Evolutionary conservation across 2,888 invertebrate genomes (phyloP), one percentile per base, ranked within the genome.

Genomic region (Mesorhabditis spiculigera): DNA sequence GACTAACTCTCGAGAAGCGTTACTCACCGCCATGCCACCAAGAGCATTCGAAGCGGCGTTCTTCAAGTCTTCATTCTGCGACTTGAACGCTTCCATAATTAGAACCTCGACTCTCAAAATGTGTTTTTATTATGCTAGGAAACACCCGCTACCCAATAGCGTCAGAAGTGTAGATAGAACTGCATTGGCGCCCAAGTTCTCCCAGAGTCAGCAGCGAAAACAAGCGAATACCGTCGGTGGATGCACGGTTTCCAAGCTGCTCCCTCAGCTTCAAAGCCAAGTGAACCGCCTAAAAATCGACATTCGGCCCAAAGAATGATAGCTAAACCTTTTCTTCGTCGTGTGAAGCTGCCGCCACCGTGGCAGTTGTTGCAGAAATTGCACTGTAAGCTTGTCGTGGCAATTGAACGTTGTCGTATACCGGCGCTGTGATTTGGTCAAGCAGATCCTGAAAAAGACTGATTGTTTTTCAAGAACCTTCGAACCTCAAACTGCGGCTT

Each of bases 41-140:
- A 98, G 89, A 0, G 97, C 93, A 87, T 96, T 95, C 78, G 96
- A 95, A 13, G 97, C 97, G 0, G 96, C 96, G 0, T 94, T 93
- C 87, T 97, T 97, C 4, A 98, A 93, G 87, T 98, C 96, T 87
- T 98, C 97, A 0, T 94, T 94, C 10, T 91, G 90, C 4, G 93
- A 93, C 0, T 92, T 91, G 87, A 98, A 97, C 28, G 95, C 93
- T 75, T 91, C 91, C 73, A 96, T 89, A 42, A 90, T 87, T 8
- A 88, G 86, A 4, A 84, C 80, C 71, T 87, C 87, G 6, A 86
- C 85, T 28, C 78, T 83, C 69, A 71, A 63, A 63, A 41, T 68
- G 10, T 4, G 42, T 41, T 68, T 68, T 10, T 8, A 10, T 10
- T 28, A 10, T 10, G 63, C n/a, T 43, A 41, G 43, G 44, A 13